These are phyloP conservation scores for Microcaecilia unicolor DNA, from an alignment of 2,797 vertebrate species.

Conservation along the genomic window DNA sequence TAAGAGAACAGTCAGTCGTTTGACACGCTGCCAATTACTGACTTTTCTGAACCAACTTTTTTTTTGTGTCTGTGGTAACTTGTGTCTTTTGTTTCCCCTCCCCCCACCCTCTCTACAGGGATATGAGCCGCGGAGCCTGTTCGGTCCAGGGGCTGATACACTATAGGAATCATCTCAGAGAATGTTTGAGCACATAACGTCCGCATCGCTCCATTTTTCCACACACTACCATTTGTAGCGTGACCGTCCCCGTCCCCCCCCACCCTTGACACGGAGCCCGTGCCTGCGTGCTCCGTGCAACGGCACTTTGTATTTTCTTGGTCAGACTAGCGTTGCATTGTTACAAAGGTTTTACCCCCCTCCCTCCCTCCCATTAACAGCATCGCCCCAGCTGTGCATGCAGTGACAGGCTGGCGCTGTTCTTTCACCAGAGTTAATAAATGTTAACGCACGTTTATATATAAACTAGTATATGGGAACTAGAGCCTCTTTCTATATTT, in stretches of 20 bases:
- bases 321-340: slow-evolving; percentile 51
- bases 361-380: slow-evolving; percentile 62
- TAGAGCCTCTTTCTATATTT: slow-evolving; percentile 40
- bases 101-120: too few species aligned
- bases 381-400: slow-evolving; percentile 63
- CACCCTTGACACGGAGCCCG: too few species aligned
- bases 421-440: slow-evolving; percentile 54
- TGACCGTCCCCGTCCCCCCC: slow-evolving; percentile 62
- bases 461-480: slow-evolving; percentile 47
- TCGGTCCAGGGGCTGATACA: slow-evolving; percentile 45
- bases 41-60: not conserved
- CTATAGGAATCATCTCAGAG: slow-evolving; percentile 54
- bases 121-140: slow-evolving; percentile 29
- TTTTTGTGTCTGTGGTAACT: not conserved
- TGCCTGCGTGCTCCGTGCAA: slow-evolving; percentile 27
- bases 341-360: too few species aligned
- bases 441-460: slow-evolving; percentile 50
- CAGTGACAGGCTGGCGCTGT: slow-evolving; percentile 54
- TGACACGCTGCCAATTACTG: not conserved
- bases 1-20: not conserved
- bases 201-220: slow-evolving; percentile 33
- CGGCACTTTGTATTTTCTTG: slow-evolving; percentile 45
- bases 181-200: slow-evolving; percentile 59
- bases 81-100: not conserved
- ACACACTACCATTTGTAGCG: slow-evolving; percentile 42